Percentiles rank a stretch among this genome's conserved stretches.
Evolutionary conservation across 2,888 invertebrate species (phyloP).

Genomic region (Eupithecia exiguata): DNA sequence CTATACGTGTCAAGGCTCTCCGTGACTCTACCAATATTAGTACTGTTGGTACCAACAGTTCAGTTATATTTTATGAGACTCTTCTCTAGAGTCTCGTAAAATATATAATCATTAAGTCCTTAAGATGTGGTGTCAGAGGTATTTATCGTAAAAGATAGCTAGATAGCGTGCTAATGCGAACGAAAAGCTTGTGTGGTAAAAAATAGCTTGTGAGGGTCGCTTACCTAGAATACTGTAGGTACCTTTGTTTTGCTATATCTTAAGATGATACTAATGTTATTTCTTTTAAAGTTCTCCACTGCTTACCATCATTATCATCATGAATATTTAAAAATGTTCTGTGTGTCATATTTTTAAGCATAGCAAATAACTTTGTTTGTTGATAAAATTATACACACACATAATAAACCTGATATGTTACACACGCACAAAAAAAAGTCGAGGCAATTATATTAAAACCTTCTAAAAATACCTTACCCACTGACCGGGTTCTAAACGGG

Average conservation of each 20-base stretch:
- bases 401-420: neutral
- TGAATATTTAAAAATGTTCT: too few relatives aligned
- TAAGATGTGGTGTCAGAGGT: neutral
- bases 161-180: neutral
- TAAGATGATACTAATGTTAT: too few relatives aligned
- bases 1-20: neutral
- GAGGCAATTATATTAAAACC: constrained; percentile 28
- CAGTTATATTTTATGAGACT: too few relatives aligned
- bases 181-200: neutral
- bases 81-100: too few relatives aligned
- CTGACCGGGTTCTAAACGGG: constrained; percentile 59
- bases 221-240: neutral
- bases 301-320: too few relatives aligned
- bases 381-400: neutral
- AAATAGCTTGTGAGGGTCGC: neutral
- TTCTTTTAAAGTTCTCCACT: neutral
- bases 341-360: neutral
- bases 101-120: neutral
- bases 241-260: neutral
- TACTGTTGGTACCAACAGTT: too few relatives aligned
- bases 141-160: neutral
- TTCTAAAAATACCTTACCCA: constrained; percentile 58
- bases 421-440: neutral
- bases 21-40: neutral
- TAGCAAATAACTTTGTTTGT: neutral